A percentile compares a stretch with the other conserved stretches of the same genome.
These are phyloP conservation scores for Raphicerus campestris DNA, from an alignment of 2,113 vertebrate genomes.

Conservation along the genomic window DNA sequence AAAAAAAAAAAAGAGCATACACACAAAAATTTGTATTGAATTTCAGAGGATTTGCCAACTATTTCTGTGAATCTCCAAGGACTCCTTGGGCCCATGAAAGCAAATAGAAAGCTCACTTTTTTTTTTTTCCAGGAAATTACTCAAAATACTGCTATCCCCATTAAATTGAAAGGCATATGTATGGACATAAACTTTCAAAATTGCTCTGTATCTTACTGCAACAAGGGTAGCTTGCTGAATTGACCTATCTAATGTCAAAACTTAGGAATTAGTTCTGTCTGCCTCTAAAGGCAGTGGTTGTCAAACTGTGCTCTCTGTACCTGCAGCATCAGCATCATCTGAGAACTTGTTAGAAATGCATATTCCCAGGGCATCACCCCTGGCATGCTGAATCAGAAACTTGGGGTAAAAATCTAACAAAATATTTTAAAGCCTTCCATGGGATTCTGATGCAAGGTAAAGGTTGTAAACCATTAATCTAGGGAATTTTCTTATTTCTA, in stretches of 20 bases:
- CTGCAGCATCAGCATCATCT: background rate
- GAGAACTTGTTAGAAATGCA: background rate
- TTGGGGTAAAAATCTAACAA: background rate
- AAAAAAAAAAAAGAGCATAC: background rate
- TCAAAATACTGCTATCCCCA: background rate
- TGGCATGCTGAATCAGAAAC: background rate
- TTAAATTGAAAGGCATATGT: background rate
- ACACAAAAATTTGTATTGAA: background rate
- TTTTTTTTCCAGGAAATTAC: background rate
- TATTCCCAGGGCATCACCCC: background rate
- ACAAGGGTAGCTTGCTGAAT: background rate
- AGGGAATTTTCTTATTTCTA: background rate
- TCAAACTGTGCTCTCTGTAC: background rate
- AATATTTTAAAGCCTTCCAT: background rate
- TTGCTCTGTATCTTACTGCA: background rate
- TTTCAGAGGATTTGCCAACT: slow-evolving; percentile 15
- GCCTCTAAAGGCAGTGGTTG: background rate
- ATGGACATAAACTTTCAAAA: background rate
- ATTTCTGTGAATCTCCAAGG: background rate
- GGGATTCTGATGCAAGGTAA: background rate
- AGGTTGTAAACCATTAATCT: background rate
- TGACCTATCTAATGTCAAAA: background rate
- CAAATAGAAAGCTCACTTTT: slow-evolving; percentile 14
- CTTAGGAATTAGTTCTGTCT: background rate
- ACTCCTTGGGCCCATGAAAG: background rate